Percentiles rank a stretch among this genome's conserved stretches.
phyloP scores from a whole-genome alignment of 1,140 invertebrate genomes.

The Reticulitermes speratus region DNA sequence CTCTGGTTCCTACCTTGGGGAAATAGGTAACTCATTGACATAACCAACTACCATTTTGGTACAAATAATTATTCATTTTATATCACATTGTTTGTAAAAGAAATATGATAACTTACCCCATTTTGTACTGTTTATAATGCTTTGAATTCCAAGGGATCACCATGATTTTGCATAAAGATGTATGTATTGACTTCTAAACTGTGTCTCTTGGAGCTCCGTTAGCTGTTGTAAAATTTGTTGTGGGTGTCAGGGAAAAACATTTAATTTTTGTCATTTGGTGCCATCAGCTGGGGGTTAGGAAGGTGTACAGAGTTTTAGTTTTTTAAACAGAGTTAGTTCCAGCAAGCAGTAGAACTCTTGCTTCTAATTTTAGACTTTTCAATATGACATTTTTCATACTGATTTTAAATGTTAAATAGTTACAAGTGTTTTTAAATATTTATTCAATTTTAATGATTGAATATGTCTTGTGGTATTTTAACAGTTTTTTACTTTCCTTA shows the following conservation, averaged over 20 bases:
- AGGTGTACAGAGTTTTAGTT: slow-evolving; percentile 32
- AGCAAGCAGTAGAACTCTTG: slow-evolving; percentile 24
- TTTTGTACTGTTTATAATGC: slow-evolving; percentile 38
- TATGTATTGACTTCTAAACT: slow-evolving; percentile 30
- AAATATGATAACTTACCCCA: slow-evolving; percentile 34
- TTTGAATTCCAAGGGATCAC: slow-evolving; percentile 34
- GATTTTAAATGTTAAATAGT: slow-evolving; percentile 25
- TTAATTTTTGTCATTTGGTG: slow-evolving; percentile 36
- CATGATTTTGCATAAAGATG: slow-evolving; percentile 31
- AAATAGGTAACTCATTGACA: slow-evolving; percentile 34
- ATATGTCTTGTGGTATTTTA: slow-evolving; percentile 32
- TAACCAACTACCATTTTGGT: slow-evolving; percentile 38
- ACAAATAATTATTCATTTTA: slow-evolving; percentile 38
- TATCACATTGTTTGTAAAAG: slow-evolving; percentile 37
- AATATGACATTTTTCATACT: slow-evolving; percentile 27
- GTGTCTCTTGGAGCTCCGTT: slow-evolving; percentile 30
- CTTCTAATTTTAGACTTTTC: slow-evolving; percentile 28
- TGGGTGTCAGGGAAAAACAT: slow-evolving; percentile 28
- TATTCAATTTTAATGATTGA: slow-evolving; percentile 29
- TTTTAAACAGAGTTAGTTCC: slow-evolving; percentile 29
- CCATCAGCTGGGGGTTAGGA: slow-evolving; percentile 34
- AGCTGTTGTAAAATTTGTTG: slow-evolving; percentile 31
- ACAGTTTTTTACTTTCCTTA: slow-evolving; percentile 31
- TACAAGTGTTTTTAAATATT: slow-evolving; percentile 31
- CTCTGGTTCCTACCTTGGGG: slow-evolving; percentile 38